Percentiles rank a stretch among this genome's conserved stretches.
Evolutionary conservation across 2,113 vertebrate genomes (phyloP).

Genomic region (Megaceryle maxima): DNA sequence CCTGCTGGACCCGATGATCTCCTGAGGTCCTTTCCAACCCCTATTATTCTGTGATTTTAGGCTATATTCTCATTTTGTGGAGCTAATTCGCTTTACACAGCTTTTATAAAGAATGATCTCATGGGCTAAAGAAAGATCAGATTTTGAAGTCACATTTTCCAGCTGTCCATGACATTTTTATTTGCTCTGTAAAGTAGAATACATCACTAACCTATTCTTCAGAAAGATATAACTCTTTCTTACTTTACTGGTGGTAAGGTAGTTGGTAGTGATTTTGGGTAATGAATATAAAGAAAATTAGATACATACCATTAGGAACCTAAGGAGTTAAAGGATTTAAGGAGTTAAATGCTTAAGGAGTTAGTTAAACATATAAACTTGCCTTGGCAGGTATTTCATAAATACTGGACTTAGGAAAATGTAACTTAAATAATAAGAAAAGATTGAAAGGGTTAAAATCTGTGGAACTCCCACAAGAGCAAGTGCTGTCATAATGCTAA

Average conservation of each 20-base stretch:
- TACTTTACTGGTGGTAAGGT: neutral
- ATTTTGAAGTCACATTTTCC: neutral
- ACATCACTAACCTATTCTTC: neutral
- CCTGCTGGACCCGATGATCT: no score
- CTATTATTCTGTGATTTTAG: neutral
- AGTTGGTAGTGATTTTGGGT: neutral
- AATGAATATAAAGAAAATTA: neutral
- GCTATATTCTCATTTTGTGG: neutral
- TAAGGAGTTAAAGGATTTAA: neutral
- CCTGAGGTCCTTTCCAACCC: no score
- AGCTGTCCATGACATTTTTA: neutral
- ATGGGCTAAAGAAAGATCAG: fast-evolving
- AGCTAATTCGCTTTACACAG: fast-evolving
- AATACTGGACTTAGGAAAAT: neutral
- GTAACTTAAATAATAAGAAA: neutral
- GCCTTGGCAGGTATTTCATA: neutral
- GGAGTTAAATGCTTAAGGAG: neutral
- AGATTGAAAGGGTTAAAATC: neutral
- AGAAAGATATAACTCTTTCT: neutral
- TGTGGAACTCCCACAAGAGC: neutral
- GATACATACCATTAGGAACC: neutral
- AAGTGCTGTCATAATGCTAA: neutral
- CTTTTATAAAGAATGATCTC: neutral
- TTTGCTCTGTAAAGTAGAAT: fast-evolving
- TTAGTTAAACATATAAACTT: neutral